A percentile compares a stretch with the other conserved stretches of the same genome.
These are phyloP conservation scores for Aulostomus chinensis DNA, from an alignment of 2,797 vertebrate species.

Conservation along the genomic window DNA sequence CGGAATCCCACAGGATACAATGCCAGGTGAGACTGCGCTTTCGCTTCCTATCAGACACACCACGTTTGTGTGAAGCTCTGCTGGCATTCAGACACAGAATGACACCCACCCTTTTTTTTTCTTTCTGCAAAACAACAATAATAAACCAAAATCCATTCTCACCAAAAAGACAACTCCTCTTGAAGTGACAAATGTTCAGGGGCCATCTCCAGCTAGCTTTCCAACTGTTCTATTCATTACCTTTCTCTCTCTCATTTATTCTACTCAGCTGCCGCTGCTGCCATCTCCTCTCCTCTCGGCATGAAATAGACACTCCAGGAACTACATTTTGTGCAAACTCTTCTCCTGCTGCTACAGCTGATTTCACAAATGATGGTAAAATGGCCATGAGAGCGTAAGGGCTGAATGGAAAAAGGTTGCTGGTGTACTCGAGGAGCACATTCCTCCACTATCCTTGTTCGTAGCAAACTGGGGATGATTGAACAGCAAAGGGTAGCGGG, in stretches of 20 bases:
- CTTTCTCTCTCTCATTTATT: conserved; percentile 60
- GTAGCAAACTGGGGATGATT: conserved; percentile 79
- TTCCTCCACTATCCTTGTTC: conserved; percentile 10
- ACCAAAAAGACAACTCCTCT: conserved; percentile 63
- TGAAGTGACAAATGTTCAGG: conserved; percentile 75
- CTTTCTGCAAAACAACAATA: conserved; percentile 72
- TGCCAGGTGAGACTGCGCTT: conserved; percentile 18
- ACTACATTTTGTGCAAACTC: conserved; percentile 79
- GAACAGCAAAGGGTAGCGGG: conserved; percentile 45
- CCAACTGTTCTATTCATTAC: conserved; percentile 75
- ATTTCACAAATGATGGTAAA: conserved; percentile 84
- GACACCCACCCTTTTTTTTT: conserved; percentile 8
- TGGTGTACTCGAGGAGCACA: conserved; percentile 57
- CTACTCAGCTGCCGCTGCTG: conserved; percentile 52
- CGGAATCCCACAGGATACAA: conserved; percentile 44
- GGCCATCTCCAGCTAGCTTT: conserved; percentile 53
- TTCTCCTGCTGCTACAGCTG: conserved; percentile 76
- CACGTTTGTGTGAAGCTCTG: conserved; percentile 32
- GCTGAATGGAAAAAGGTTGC: conserved; percentile 77
- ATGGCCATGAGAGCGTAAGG: conserved; percentile 66
- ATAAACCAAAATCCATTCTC: conserved; percentile 78
- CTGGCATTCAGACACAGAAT: conserved; percentile 27
- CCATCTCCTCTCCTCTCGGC: conserved; percentile 54
- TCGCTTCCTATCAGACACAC: conserved; percentile 33
- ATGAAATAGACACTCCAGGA: conserved; percentile 79